A percentile compares a stretch with the other conserved stretches of the same genome.
phyloP scores from a whole-genome alignment of 2,888 invertebrate genomes.

The Blastobasis lacticolella region DNA sequence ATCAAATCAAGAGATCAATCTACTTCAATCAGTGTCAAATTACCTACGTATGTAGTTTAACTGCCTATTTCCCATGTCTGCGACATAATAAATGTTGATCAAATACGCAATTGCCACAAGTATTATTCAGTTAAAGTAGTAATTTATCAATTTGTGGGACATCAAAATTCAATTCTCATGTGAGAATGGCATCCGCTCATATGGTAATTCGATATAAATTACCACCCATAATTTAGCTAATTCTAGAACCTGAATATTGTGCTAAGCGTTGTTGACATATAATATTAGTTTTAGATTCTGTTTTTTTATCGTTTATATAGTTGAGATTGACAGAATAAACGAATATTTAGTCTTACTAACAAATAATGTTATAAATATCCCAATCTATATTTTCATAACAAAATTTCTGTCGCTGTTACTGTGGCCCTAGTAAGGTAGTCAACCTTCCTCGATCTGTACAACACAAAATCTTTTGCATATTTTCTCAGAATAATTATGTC shows the following conservation, averaged over 20 bases:
- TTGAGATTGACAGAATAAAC: too few relatives aligned
- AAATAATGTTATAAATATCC: too few relatives aligned
- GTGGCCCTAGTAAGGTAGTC: neutral
- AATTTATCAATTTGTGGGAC: neutral
- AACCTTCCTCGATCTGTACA: neutral
- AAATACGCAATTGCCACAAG: neutral
- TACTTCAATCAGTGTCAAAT: neutral
- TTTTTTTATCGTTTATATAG: too few relatives aligned
- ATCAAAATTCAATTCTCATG: neutral
- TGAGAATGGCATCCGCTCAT: neutral
- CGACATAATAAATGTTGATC: neutral
- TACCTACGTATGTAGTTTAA: neutral
- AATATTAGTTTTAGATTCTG: too few relatives aligned
- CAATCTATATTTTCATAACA: too few relatives aligned
- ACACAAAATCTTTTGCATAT: neutral
- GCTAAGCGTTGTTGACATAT: too few relatives aligned
- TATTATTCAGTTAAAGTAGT: neutral
- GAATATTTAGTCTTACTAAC: too few relatives aligned
- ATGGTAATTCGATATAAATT: too few relatives aligned
- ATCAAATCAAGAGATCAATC: neutral
- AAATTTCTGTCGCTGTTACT: too few relatives aligned
- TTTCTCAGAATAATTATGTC: conserved; percentile 4
- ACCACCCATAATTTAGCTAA: too few relatives aligned
- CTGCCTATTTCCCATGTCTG: neutral
- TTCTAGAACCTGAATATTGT: too few relatives aligned